Base-by-base conservation (phyloP, 1,140 invertebrate genomes). In the Drosophila burlai region DNA sequence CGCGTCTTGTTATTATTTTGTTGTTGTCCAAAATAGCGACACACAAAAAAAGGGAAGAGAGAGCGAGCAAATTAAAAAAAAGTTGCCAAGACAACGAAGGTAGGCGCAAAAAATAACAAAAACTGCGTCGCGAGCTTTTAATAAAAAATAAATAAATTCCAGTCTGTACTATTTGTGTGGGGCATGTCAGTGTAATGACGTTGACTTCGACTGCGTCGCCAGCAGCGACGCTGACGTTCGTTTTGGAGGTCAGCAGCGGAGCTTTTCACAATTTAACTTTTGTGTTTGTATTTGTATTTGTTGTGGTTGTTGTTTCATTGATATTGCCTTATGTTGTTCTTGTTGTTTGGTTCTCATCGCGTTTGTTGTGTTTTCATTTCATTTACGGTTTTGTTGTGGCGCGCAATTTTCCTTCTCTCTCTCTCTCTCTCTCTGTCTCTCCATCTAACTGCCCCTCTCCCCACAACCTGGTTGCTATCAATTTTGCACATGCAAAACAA, bases 41-140 rank as follows among this genome's bases (percentile, higher is more conserved):
- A 36, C 26, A 64, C 16, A 36, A 62, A 40, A 52, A 45, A 52
- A 15, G 45, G 54, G 54, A 5, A 21, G 18, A 24, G 34, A 21
- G 18, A 38, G 36, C 10, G 52, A 38, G 52, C 18, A 59, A 84
- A 50, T 76, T 77, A 69, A 80, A 49, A 49, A 49, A 87, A 87
- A 79, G 84, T 87, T 81, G 63, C 74, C 84, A 87, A 89, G 84
- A 89, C 84, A 73, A 87, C 84, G 75, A 66, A 57, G 46, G 76
- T 47, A 83, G 80, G 79, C 83, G 79, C 86, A 84, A 69, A 45
- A 68, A 49, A 71, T 54, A 67, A 71, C 50, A 72, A 86, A 75
- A 66, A 89, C 73, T 87, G 84, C 84, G 84, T 71, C 84, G 78
- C 69, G 81, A 81, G 81, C 80, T 68, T 77, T 83, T 78, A 40